Conservation (phyloP, 2,888 invertebrate species). For the Poecilus cupreus region DNA sequence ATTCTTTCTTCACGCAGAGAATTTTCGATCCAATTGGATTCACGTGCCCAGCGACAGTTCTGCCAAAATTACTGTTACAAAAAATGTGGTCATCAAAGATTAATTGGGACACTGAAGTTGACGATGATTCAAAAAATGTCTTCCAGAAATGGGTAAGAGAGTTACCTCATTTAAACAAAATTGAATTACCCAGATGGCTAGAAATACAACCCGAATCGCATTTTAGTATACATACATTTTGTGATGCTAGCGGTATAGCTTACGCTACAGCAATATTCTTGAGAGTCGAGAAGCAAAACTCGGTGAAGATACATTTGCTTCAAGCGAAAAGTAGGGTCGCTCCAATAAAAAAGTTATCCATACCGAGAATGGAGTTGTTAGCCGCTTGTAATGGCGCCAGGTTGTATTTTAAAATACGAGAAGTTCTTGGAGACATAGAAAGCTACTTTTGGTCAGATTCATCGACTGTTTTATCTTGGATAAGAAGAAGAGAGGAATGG, state of each 20-base stretch:
- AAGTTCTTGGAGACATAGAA: slow-evolving; percentile 54
- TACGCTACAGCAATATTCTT: slow-evolving; percentile 64
- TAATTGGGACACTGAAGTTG: slow-evolving; percentile 45
- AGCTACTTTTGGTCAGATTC: too few relatives aligned
- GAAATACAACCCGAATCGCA: slow-evolving; percentile 44
- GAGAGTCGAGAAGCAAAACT: slow-evolving; percentile 57
- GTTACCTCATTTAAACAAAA: slow-evolving; percentile 47
- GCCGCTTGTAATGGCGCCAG: slow-evolving; percentile 65
- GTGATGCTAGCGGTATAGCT: slow-evolving; percentile 64
- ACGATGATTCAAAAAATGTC: slow-evolving; percentile 60
- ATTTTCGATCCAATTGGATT: slow-evolving; percentile 63
- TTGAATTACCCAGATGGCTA: slow-evolving; percentile 62
- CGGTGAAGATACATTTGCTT: slow-evolving; percentile 64
- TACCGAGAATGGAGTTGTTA: slow-evolving; percentile 66
- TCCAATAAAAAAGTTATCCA: slow-evolving; percentile 63
- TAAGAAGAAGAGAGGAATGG: too few relatives aligned
- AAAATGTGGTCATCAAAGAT: slow-evolving; percentile 56
- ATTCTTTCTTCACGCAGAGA: slow-evolving; percentile 59
- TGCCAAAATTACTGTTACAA: slow-evolving; percentile 60
- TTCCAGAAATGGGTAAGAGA: slow-evolving; percentile 58
- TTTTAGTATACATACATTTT: slow-evolving; percentile 66
- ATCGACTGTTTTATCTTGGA: too few relatives aligned
- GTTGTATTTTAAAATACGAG: slow-evolving; percentile 57
- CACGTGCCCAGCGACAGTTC: slow-evolving; percentile 60
- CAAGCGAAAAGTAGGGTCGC: slow-evolving; percentile 65